Percentiles rank a stretch among this genome's conserved stretches.
phyloP scores from a whole-genome alignment of 2,797 vertebrate genomes.

The Catharus ustulatus region DNA sequence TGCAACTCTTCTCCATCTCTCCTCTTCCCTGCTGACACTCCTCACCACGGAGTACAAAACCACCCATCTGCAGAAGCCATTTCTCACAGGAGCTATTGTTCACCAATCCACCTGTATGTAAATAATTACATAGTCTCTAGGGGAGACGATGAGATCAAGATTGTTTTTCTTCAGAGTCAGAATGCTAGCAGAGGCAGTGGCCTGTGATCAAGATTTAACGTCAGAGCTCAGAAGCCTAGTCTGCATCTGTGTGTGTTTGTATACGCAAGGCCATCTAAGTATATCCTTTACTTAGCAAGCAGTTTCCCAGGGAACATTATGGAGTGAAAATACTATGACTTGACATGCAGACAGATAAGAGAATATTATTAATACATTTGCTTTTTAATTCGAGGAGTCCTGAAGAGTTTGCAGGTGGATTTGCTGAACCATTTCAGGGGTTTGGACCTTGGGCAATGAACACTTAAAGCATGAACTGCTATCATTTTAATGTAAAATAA shows the following conservation, averaged over 20 bases:
- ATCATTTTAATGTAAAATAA: neutral
- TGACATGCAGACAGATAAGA: neutral
- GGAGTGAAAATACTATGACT: neutral
- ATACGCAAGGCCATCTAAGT: neutral
- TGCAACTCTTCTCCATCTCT: neutral
- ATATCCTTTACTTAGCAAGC: neutral
- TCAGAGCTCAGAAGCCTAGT: neutral
- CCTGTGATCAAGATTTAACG: neutral
- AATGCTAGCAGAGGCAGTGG: neutral
- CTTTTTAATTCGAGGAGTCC: neutral
- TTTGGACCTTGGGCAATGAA: neutral
- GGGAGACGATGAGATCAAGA: neutral
- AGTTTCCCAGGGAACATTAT: neutral
- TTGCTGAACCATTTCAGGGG: neutral
- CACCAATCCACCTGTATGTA: neutral
- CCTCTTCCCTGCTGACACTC: neutral
- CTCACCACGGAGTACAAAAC: neutral
- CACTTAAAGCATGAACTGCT: neutral
- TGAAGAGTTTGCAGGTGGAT: neutral
- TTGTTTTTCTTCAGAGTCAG: neutral
- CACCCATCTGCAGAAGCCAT: neutral
- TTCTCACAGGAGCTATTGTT: constrained; percentile 5
- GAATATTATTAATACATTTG: neutral
- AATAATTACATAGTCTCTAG: neutral
- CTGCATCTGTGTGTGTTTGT: neutral